A percentile compares a stretch with the other conserved stretches of the same genome.
Evolutionary conservation across 1,140 invertebrate genomes (phyloP).

Genomic region (Anthonomus grandis): DNA sequence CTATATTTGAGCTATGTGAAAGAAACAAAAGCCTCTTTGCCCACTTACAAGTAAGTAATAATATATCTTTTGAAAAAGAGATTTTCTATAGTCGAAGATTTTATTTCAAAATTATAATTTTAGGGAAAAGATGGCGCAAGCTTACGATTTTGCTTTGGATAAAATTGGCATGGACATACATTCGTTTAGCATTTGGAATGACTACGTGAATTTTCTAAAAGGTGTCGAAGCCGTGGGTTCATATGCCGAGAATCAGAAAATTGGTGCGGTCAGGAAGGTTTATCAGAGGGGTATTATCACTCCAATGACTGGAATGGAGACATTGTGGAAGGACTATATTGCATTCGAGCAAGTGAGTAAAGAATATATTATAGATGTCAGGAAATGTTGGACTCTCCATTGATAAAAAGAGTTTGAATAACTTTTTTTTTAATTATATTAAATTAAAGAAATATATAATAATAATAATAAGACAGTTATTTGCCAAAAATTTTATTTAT

Average conservation of each 20-base stretch:
- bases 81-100: neutral
- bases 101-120: constrained; percentile 35
- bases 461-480: too few species aligned
- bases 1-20: constrained; percentile 97
- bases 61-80: neutral
- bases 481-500: too few species aligned
- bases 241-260: constrained; percentile 99
- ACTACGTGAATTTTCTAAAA: constrained; percentile 98
- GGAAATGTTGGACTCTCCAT: neutral
- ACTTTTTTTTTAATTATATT: too few species aligned
- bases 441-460: too few species aligned
- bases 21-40: constrained; percentile 91
- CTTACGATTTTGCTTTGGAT: constrained; percentile 98
- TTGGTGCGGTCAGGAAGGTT: constrained; percentile 93
- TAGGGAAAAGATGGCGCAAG: constrained; percentile 99
- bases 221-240: constrained; percentile 95
- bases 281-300: constrained; percentile 95
- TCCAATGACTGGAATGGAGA: constrained; percentile 97
- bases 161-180: constrained; percentile 98
- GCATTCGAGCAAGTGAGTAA: constrained; percentile 85
- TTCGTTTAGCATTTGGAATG: constrained; percentile 94
- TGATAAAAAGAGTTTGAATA: neutral
- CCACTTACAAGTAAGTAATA: constrained; percentile 86
- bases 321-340: constrained; percentile 98
- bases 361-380: too few species aligned